Conservation (phyloP, 2,113 vertebrate genomes). For the Greenwoodochromis staneri region DNA sequence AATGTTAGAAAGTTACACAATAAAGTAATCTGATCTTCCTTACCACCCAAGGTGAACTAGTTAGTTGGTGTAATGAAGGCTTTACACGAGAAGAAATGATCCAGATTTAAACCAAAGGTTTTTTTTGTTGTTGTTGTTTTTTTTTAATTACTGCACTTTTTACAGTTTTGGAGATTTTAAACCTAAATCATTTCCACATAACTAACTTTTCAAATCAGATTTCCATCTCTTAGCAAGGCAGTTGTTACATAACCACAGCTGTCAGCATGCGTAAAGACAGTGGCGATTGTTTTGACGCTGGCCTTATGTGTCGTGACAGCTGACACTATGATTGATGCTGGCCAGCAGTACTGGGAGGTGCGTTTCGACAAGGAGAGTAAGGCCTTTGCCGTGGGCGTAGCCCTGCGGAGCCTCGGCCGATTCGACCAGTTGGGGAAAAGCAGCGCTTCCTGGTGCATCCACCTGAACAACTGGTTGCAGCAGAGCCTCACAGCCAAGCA, state of each 20-base stretch:
- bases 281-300: neutral
- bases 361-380: slow-evolving; percentile 91
- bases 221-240: neutral
- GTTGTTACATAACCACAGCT: neutral
- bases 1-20: neutral
- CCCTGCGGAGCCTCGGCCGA: slow-evolving; percentile 85
- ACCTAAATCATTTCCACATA: neutral
- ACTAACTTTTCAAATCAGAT: neutral
- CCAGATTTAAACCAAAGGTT: neutral
- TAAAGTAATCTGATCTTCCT: neutral
- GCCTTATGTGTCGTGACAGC: slow-evolving; percentile 42
- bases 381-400: slow-evolving; percentile 84
- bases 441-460: slow-evolving; percentile 88
- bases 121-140: neutral
- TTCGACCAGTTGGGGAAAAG: slow-evolving; percentile 94
- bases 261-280: neutral
- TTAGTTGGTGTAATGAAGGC: neutral
- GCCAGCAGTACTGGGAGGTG: slow-evolving; percentile 95
- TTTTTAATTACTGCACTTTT: fast-evolving
- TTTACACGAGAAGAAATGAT: fast-evolving
- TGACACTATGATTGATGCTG: slow-evolving; percentile 83
- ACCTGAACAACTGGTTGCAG: slow-evolving; percentile 97
- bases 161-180: neutral
- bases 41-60: neutral
- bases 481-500: slow-evolving; percentile 95